These are phyloP conservation scores for Strongylocentrotus purpuratus DNA, from an alignment of 35 echinoderm and acorn worm species.

Conservation along the genomic window DNA sequence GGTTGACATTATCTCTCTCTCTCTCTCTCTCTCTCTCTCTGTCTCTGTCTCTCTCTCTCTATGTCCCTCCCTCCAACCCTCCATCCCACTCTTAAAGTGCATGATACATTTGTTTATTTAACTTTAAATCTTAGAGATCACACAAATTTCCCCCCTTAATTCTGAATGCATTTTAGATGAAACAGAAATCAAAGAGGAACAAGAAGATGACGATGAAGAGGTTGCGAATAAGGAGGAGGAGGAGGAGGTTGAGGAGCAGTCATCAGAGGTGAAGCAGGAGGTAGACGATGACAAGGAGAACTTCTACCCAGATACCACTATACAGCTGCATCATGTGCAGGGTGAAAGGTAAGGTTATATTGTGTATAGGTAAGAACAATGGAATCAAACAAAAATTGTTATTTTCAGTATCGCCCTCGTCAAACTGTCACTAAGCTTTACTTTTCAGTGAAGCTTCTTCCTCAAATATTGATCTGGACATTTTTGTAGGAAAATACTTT, in stretches of 20 bases:
- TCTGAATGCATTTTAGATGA: not conserved
- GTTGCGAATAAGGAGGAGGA: not conserved
- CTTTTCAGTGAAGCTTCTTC: not conserved
- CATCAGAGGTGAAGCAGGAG: conserved; percentile 34
- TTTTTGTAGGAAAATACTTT: not conserved
- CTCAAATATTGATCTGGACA: not conserved
- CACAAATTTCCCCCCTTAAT: not conserved
- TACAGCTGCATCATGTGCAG: conserved; percentile 84
- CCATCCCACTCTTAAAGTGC: no score
- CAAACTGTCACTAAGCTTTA: not conserved
- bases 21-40: no score
- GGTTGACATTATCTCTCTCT: no score
- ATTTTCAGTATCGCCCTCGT: not conserved
- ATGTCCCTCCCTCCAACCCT: no score
- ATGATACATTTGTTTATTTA: no score
- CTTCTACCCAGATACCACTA: conserved; percentile 82
- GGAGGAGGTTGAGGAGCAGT: conserved; percentile 20
- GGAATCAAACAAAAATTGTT: not conserved
- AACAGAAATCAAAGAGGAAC: not conserved
- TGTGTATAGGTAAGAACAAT: not conserved
- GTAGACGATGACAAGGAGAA: conserved; percentile 47
- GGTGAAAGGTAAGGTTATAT: conserved; percentile 73
- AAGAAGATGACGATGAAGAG: conserved; percentile 10
- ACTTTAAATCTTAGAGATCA: no score
- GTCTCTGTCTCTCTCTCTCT: no score